Evolutionary conservation across 2,113 vertebrate species (phyloP).

Genomic region (Elanoides forficatus): DNA sequence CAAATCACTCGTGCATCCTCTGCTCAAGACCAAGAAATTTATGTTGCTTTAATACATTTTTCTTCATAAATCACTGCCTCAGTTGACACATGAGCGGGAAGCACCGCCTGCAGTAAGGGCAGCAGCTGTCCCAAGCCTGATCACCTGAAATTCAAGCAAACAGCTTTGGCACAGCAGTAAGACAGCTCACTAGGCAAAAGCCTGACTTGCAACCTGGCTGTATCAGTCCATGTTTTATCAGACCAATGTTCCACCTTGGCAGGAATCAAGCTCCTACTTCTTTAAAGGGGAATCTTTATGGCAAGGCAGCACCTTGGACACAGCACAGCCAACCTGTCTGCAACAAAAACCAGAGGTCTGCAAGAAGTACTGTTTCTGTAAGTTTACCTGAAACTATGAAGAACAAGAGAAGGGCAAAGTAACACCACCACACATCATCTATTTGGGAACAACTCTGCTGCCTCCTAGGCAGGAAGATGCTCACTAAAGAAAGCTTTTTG

Average conservation of each 20-base stretch:
- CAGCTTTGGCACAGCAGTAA: not conserved
- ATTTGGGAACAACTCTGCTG: not conserved
- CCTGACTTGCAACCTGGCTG: too few relatives aligned
- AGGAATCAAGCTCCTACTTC: not conserved
- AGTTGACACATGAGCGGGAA: not conserved
- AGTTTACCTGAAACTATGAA: not conserved
- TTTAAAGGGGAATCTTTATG: not conserved
- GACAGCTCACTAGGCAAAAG: not conserved
- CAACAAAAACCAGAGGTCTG: not conserved
- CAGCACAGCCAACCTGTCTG: not conserved
- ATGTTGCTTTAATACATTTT: not conserved
- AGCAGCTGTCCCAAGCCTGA: not conserved
- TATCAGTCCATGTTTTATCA: not conserved
- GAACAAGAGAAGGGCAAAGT: not conserved
- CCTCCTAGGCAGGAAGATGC: not conserved
- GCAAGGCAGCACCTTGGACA: not conserved
- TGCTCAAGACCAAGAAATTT: not conserved
- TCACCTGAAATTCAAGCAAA: not conserved
- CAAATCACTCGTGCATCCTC: not conserved
- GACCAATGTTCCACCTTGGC: not conserved
- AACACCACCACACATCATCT: rapidly evolving
- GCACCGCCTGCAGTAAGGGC: not conserved
- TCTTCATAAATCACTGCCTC: not conserved
- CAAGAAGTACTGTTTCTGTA: rapidly evolving
- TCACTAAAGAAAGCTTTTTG: not conserved